Evolutionary conservation across 2,113 vertebrate genomes (phyloP).

Genomic region (Abramis brama): DNA sequence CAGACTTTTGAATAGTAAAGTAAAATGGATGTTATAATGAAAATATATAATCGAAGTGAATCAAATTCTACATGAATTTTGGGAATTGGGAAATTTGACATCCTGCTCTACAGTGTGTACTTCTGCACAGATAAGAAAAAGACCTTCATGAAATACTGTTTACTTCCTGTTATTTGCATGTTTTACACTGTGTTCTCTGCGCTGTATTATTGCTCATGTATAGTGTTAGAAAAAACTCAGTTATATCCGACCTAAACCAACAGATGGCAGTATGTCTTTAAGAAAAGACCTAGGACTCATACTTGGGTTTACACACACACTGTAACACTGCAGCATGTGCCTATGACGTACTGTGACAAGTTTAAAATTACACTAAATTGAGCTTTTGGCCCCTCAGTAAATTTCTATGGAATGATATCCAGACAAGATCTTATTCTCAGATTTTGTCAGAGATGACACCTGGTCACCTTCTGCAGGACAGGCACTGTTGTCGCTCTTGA

Average conservation of each 20-base stretch:
- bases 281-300: not conserved
- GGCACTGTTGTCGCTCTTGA: not conserved
- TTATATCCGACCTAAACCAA: constrained; percentile 19
- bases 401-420: not conserved
- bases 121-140: too few species aligned
- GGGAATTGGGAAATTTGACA: not conserved
- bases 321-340: not conserved
- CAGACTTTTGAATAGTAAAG: too few species aligned
- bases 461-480: constrained; percentile 22
- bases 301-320: not conserved
- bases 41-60: not conserved
- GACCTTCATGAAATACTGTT: too few species aligned
- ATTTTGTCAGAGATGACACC: constrained; percentile 9
- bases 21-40: not conserved
- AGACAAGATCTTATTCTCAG: not conserved
- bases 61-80: not conserved
- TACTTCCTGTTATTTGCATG: too few species aligned
- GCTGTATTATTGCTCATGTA: not conserved
- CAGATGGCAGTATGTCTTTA: constrained; percentile 53
- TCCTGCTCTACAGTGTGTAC: too few species aligned
- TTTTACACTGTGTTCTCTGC: not conserved
- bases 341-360: constrained; percentile 1
- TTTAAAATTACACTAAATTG: not conserved
- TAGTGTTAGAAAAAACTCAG: not conserved
- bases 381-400: not conserved